Percentiles rank a stretch among this genome's conserved stretches.
phyloP scores from a whole-genome alignment of 2,113 vertebrate genomes.

The Hypocryptadius cinnamomeus region DNA sequence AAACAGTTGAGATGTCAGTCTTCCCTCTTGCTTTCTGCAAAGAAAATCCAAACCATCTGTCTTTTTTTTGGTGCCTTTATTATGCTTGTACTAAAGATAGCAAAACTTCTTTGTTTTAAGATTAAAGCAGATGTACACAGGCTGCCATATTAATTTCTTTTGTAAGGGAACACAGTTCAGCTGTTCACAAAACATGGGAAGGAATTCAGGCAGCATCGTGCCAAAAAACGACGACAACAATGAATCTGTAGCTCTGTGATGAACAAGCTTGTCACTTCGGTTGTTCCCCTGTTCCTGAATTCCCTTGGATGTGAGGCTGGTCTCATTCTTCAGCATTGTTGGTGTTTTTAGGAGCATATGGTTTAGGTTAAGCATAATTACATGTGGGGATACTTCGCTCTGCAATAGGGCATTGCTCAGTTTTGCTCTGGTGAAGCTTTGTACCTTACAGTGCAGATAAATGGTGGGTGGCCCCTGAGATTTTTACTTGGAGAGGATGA shows the following conservation, averaged over 20 bases:
- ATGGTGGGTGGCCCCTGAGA: background rate
- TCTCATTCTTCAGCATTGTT: background rate
- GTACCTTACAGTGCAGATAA: background rate
- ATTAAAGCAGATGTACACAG: constrained; percentile 61
- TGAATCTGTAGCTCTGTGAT: background rate
- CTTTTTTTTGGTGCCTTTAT: constrained; percentile 31
- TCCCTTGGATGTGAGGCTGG: background rate
- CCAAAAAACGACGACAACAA: background rate
- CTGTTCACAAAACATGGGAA: constrained; percentile 43
- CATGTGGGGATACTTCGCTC: rapidly evolving
- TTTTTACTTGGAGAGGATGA: background rate
- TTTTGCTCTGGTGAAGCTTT: background rate
- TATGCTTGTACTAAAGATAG: constrained; percentile 24
- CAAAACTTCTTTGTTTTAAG: constrained; percentile 64
- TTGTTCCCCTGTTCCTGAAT: background rate
- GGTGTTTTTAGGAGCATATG: background rate
- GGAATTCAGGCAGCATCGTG: background rate
- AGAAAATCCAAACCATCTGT: constrained; percentile 66
- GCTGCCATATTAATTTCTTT: constrained; percentile 60
- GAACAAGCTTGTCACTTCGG: constrained; percentile 14
- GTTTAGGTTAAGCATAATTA: background rate
- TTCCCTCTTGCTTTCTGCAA: constrained; percentile 5
- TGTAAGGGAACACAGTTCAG: constrained; percentile 35
- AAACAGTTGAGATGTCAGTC: constrained; percentile 49
- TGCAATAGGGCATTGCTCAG: background rate